Base-by-base conservation (phyloP, 2,888 invertebrate species). In the Drosophila percnosoma region DNA sequence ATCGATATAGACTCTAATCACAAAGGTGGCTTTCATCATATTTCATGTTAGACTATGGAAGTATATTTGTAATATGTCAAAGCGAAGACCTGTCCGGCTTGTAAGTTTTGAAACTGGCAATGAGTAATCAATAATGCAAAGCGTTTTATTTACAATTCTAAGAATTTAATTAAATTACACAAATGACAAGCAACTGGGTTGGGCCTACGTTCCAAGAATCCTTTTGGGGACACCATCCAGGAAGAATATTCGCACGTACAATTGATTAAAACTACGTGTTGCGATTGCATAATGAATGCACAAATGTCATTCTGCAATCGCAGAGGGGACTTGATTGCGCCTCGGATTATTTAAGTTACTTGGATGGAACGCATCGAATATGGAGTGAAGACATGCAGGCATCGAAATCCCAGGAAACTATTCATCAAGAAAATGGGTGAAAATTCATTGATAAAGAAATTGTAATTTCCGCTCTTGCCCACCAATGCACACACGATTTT, bases 251-350 rank as follows among this genome's bases (percentile, higher is more conserved):
- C 62, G 81, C 91, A 91, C 91, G 91, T 90, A 86, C 74, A 81
- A 84, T 87, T 91, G 89, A 90, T 90, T 91, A 90, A 89, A 86
- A 78, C 63, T 85, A 91, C 91, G 91, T 91, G 91, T 80, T 77
- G 71, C 70, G 84, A 82, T 89, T 91, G 82, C 81, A 83, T 86
- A 91, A 91, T 79, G 77, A 82, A 72, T 75, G 70, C 80, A 74
- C 53, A 76, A 72, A 68, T 48, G 53, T n/a, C 64, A 45, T 49
- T 70, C 13, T 38, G 55, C 52, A 68, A 61, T 45, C 42, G 31
- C 18, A 48, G 36, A 8, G 33, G 52, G 58, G 33, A 29, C 27
- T 31, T 58, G 65, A 72, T 66, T 72, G 65, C 55, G 45, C 24
- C 21, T 65, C 54, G 64, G 68, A 59, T 73, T 64, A 60, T 78